Base-by-base conservation (phyloP, 2,113 vertebrate genomes). In the Nematolebias whitei region DNA sequence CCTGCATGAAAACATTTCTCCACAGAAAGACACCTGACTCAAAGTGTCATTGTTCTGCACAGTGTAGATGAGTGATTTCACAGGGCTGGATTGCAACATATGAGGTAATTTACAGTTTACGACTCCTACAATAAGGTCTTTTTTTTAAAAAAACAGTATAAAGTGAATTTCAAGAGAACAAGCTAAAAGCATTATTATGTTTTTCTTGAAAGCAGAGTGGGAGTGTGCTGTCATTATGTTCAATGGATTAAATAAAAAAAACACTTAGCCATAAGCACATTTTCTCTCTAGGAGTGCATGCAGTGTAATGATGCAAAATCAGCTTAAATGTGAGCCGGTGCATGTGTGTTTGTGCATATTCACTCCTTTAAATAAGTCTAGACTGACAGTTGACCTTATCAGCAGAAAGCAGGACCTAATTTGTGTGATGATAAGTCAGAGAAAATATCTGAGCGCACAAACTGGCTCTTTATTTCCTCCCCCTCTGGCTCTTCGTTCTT, bases 341-440 rank as follows among this genome's bases (percentile, higher is more conserved):
- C 56, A 49, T 68, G 57, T 77, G 41, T 58, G 57, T 75, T 43
- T 52, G 49, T 56, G 65, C 54, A 39, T 56, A 58, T 62, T 39
- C 44, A 41, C 47, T 56, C 23, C 29, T 69, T 71, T 72, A 84
- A 87, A 76, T 54, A 48, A 55, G 75, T 44, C 41, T 57, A 54
- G 73, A 87, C 73, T 83, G 89, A 88, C 84, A 82, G 83, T 80
- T 87, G 84, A 89, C 85, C 84, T 90, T 87, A 89, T 90, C 86
- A 88, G 74, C 63, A 74, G 79, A 82, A 79, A 84, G 74, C 77
- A 82, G 77, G 20, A 53, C 55, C 80, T 81, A 69, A 85, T 84
- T 82, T 82, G 60, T 9, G 58, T 57, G 71, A 87, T 83, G 79
- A 86, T 85, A 86, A 81, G 71, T 68, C 74, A 74, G 76, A 82